Evolutionary conservation across 2,888 invertebrate genomes (phyloP), one percentile per base, ranked within the genome.

Genomic region (Cheilosia variabilis): DNA sequence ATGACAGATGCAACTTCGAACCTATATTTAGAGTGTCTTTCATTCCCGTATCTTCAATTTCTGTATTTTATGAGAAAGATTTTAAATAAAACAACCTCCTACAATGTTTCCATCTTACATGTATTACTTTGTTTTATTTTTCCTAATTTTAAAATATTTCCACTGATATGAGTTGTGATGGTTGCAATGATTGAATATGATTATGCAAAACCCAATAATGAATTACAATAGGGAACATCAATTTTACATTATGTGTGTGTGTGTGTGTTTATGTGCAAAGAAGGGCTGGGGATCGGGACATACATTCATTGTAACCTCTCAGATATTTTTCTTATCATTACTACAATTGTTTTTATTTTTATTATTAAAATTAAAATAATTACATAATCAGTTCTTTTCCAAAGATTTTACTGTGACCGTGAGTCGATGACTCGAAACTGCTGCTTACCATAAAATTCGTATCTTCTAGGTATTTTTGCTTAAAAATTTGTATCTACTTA

Each of bases 401-500:
- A 84, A 84, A 84, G 79, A 69, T 79, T 84, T 75, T 69, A 75
- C 75, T 79, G 79, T 76, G 43, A 55, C 66, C 27, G 62, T 65
- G 83, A 79, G 69, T 79, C 60, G 57, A 50, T 52, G n/a, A 45
- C 41, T 60, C 34, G 5, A 13, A 24, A 63, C 66, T 79, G 78
- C 58, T 58, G 52, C 73, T 83, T 76, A 75, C 52, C 69, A 43
- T 84, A 84, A 65, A 79, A 75, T 84, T 75, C 79, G 75, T 80
- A 84, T 84, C 84, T 55, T 79, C 75, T 84, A 76, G 69, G 53
- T 50, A 10, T 47, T 63, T 62, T 65, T 60, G 52, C 65, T 83
- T 69, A 69, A 79, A 86, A 86, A 86, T 77, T 86, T 81, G 76
- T 86, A 86, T 77, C 86, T 86, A 86, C 80, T 86, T 68, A 81